Evolutionary conservation across 2,113 vertebrate species (phyloP), one percentile per base, ranked within the genome.

Genomic region (Phalacrocorax aristotelis): DNA sequence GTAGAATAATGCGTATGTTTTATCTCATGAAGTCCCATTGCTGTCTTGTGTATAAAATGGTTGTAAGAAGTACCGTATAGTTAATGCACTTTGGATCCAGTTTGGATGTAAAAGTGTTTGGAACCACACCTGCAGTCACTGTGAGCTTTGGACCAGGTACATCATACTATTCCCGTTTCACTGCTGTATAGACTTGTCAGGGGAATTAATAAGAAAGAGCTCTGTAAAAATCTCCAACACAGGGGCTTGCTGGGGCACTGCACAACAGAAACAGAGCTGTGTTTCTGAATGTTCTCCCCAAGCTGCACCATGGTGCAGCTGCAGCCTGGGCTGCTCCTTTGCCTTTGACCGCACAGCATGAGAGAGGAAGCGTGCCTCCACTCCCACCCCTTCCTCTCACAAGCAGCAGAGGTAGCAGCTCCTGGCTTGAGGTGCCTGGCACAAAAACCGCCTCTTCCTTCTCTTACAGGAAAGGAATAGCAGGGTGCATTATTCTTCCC

Each of bases 271-370:
- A 34, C 49, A 61, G 69, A 51, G 51, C 22, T 42, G 55, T 1
- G 2, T 22, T 54, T 54, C 65, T 62, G 55, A 21, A 13, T n/a
- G 82, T 21, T 85, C 76, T 74, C 78, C 65, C 70, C 52, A 32
- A 34, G 52, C 70, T 75, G 32, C 61, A 30, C 22, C 0, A 6
- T 0, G 19, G 55, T 48, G 55, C 84, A 89, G 83, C 87, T 17
- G 5, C 83, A 89, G 64, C 60, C 44, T 38, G 0, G 0, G 57
- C 42, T 2, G 6, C 75, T 92, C 62, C 75, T 71, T 79, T 15
- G 72, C 60, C 38, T 76, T 42, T 48, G 79, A 83, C 70, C 0
- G 0, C 85, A 60, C 5, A 38, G 60, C 0, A 0, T 7, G 34
- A 64, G 46, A 60, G 74, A 84, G 75, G 88, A 95, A 95, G 21